Evolutionary conservation across 2,888 invertebrate genomes (phyloP).

Genomic region (Mayetiola destructor): DNA sequence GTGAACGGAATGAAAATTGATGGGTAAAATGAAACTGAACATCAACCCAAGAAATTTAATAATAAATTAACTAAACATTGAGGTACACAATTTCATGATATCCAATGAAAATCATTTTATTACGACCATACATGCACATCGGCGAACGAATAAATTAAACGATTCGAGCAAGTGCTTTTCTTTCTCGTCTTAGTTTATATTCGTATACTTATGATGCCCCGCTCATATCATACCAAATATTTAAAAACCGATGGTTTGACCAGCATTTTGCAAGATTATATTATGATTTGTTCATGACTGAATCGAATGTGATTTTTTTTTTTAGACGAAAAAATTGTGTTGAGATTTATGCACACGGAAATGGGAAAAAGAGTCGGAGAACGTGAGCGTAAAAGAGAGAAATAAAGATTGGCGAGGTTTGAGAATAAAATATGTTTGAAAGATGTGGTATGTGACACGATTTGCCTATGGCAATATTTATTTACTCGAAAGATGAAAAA

Average conservation of each 20-base stretch:
- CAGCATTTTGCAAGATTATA: too few species aligned
- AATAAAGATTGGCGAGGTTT: background rate
- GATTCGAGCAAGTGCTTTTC: slow-evolving; percentile 12
- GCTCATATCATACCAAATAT: background rate
- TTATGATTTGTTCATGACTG: slow-evolving; percentile 9
- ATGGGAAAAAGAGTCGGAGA: background rate
- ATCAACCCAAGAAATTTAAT: background rate
- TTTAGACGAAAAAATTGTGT: background rate
- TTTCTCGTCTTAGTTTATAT: background rate
- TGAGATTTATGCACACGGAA: background rate
- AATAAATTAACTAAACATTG: slow-evolving; percentile 1
- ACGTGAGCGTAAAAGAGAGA: background rate
- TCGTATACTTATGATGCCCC: background rate
- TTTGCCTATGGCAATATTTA: slow-evolving; percentile 5
- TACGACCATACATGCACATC: background rate
- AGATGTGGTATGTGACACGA: slow-evolving; percentile 13
- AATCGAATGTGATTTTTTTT: too few species aligned
- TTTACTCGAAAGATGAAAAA: too few species aligned
- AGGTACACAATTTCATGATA: background rate
- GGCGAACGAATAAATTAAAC: slow-evolving; percentile 8
- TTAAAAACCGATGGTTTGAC: background rate
- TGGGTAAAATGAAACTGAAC: slow-evolving; percentile 1
- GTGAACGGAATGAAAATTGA: background rate
- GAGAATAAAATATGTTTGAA: slow-evolving; percentile 1
- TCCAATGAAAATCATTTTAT: background rate